Evolutionary conservation across 2,113 vertebrate genomes (phyloP).

Genomic region (Asarcornis scutulata): DNA sequence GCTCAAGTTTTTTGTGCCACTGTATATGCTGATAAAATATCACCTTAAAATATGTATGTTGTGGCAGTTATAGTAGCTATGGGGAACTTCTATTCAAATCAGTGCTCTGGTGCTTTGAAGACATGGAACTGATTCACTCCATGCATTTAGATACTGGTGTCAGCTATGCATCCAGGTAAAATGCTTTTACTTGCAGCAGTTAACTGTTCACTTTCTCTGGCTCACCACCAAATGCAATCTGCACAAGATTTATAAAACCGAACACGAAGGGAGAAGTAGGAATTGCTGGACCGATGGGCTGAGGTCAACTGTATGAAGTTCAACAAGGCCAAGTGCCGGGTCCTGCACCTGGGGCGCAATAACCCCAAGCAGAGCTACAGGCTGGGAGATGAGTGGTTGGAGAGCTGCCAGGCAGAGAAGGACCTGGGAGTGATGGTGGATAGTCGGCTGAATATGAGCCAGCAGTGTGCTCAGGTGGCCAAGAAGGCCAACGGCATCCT

Average conservation of each 20-base stretch:
- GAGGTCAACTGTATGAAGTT: too few species aligned
- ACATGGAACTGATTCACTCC: background rate
- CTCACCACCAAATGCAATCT: background rate
- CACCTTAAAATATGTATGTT: conserved; percentile 1
- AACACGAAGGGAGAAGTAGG: background rate
- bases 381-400: too few species aligned
- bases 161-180: background rate
- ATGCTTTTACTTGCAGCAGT: background rate
- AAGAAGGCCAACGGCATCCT: too few species aligned
- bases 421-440: too few species aligned
- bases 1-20: background rate
- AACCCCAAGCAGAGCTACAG: too few species aligned
- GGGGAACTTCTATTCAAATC: background rate
- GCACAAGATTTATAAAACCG: background rate
- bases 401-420: too few species aligned
- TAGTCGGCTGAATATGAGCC: too few species aligned
- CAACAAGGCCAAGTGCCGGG: too few species aligned
- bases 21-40: background rate
- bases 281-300: background rate
- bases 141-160: background rate
- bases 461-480: too few species aligned
- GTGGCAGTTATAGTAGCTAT: background rate
- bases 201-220: background rate
- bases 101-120: background rate
- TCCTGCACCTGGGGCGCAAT: too few species aligned